phyloP scores from a whole-genome alignment of 2,888 invertebrate genomes.

The Seladonia tumulorum region DNA sequence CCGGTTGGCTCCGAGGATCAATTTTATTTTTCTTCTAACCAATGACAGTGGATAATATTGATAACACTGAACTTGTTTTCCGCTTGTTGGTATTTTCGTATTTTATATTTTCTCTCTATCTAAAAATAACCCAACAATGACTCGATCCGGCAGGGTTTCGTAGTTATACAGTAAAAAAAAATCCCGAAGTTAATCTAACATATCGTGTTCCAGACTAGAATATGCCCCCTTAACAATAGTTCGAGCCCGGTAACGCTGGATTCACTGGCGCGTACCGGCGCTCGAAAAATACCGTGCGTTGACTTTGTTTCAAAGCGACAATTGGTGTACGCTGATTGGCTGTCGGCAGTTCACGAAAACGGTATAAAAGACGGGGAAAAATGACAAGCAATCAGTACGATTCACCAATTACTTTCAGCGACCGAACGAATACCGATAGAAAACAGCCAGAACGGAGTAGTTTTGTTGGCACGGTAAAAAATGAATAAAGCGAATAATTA shows the following conservation, averaged over 20 bases:
- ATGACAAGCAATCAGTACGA: conserved; percentile 8
- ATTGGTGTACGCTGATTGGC: conserved; percentile 10
- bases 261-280: neutral
- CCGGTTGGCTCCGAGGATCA: too few relatives aligned
- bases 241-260: neutral
- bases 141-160: neutral
- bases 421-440: neutral
- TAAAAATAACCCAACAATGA: neutral
- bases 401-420: conserved; percentile 1
- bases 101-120: neutral
- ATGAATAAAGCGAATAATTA: neutral
- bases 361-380: conserved; percentile 6
- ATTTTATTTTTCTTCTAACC: too few relatives aligned
- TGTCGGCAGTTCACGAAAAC: neutral
- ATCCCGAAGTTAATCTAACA: neutral
- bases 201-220: neutral
- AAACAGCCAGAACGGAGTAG: neutral
- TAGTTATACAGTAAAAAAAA: neutral
- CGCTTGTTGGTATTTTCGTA: neutral
- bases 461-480: neutral
- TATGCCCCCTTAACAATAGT: neutral
- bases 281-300: conserved; percentile 19
- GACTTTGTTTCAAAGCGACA: conserved; percentile 15
- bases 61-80: too few relatives aligned
- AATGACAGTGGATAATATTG: too few relatives aligned